phyloP scores from a whole-genome alignment of 2,888 invertebrate species.

The Pandemis corylana region DNA sequence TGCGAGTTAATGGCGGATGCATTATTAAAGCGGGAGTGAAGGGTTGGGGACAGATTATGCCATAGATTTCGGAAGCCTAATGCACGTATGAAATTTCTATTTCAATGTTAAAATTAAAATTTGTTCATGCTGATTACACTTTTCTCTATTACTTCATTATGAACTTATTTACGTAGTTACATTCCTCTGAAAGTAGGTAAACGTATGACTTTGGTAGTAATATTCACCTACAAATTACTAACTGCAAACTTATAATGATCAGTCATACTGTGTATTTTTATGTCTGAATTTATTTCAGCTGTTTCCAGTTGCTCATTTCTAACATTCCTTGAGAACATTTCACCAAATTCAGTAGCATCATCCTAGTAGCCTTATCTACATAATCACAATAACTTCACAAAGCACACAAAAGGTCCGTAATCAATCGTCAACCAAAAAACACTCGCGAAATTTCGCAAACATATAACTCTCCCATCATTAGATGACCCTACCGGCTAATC shows the following conservation, averaged over 20 bases:
- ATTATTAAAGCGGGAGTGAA: constrained; percentile 77
- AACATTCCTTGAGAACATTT: not conserved
- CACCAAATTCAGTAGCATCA: not conserved
- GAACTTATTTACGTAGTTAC: too few species aligned
- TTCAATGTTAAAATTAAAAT: not conserved
- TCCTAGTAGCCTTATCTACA: not conserved
- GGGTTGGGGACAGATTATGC: constrained; percentile 81
- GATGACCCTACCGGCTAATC: constrained; percentile 68
- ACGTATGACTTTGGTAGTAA: too few species aligned
- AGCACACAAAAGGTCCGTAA: constrained; percentile 16
- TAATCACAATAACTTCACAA: constrained; percentile 21
- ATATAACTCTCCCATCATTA: constrained; percentile 55
- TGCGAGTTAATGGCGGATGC: constrained; percentile 82
- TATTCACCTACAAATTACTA: too few species aligned
- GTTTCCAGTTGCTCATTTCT: not conserved
- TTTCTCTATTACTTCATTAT: not conserved
- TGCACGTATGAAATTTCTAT: constrained; percentile 40
- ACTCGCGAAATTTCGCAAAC: constrained; percentile 41
- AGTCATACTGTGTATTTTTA: too few species aligned
- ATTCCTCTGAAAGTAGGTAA: too few species aligned
- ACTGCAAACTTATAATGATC: too few species aligned
- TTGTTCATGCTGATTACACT: not conserved
- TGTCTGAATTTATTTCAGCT: too few species aligned
- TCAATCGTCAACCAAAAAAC: constrained; percentile 36
- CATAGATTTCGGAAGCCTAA: constrained; percentile 61